Conservation (phyloP, 92 coral and sea anemone species). For the Zoanthus solanderi region DNA sequence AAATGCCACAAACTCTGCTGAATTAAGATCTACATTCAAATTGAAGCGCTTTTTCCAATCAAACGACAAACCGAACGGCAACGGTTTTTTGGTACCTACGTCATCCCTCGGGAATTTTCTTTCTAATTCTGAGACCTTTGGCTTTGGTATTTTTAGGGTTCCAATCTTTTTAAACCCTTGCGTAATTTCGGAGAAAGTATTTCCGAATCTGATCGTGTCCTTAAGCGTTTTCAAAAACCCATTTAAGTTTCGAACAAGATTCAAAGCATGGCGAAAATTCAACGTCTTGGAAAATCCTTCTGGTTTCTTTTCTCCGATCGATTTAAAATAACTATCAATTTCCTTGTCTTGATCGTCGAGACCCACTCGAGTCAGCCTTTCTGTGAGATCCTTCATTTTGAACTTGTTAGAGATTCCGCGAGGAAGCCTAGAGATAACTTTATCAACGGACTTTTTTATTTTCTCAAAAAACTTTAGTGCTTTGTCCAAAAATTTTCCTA, state of each 20-base stretch:
- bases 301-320: slow-evolving; percentile 71
- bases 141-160: slow-evolving; percentile 68
- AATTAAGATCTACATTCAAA: slow-evolving; percentile 74
- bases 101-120: slow-evolving; percentile 39
- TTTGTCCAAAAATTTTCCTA: slow-evolving; percentile 77
- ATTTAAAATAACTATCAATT: slow-evolving; percentile 81
- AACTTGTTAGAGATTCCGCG: slow-evolving; percentile 81
- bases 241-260: slow-evolving; percentile 80
- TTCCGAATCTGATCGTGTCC: slow-evolving; percentile 72
- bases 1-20: slow-evolving; percentile 67
- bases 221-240: slow-evolving; percentile 65
- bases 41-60: slow-evolving; percentile 81
- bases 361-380: slow-evolving; percentile 73
- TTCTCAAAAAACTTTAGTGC: slow-evolving; percentile 84
- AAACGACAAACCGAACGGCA: slow-evolving; percentile 74
- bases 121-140: slow-evolving; percentile 22
- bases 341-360: slow-evolving; percentile 76
- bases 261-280: slow-evolving; percentile 84
- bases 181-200: slow-evolving; percentile 79
- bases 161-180: slow-evolving; percentile 72
- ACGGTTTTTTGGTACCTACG: slow-evolving; percentile 11
- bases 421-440: slow-evolving; percentile 78
- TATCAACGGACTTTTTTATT: slow-evolving; percentile 74
- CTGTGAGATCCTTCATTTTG: slow-evolving; percentile 73
- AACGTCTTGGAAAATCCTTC: slow-evolving; percentile 76